Conservation (phyloP, 2,113 vertebrate genomes). For the Vombatus ursinus region DNA sequence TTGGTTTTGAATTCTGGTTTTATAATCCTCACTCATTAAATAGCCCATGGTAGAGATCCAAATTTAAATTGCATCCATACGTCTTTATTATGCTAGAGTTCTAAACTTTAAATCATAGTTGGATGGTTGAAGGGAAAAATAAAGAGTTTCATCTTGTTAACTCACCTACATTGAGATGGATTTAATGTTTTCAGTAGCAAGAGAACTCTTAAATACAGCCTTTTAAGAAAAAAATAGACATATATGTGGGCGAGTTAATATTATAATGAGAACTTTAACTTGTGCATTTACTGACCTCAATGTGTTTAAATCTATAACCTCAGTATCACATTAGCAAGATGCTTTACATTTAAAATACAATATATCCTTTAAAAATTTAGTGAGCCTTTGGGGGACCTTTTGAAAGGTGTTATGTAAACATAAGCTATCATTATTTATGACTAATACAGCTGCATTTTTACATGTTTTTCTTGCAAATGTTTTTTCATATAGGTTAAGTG, state of each 20-base stretch:
- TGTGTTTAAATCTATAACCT: slow-evolving; percentile 69
- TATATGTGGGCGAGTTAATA: slow-evolving; percentile 41
- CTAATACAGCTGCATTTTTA: slow-evolving; percentile 48
- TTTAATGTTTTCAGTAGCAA: slow-evolving; percentile 45
- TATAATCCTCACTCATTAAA: slow-evolving; percentile 45
- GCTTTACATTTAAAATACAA: slow-evolving; percentile 61
- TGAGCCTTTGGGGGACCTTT: slow-evolving; percentile 50
- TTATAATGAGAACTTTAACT: slow-evolving; percentile 46
- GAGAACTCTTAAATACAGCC: slow-evolving; percentile 43
- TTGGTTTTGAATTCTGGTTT: neutral
- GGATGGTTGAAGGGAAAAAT: neutral
- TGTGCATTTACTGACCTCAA: slow-evolving; percentile 54
- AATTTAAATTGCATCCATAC: slow-evolving; percentile 24
- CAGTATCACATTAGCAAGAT: slow-evolving; percentile 41
- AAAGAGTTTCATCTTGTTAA: slow-evolving; percentile 41
- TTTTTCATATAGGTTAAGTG: slow-evolving; percentile 47
- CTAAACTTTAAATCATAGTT: slow-evolving; percentile 34
- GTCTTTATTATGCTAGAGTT: slow-evolving; percentile 42
- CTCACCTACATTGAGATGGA: slow-evolving; percentile 55
- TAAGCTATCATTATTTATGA: slow-evolving; percentile 69
- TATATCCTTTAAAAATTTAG: slow-evolving; percentile 59
- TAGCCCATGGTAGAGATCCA: slow-evolving; percentile 42
- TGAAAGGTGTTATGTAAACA: slow-evolving; percentile 56
- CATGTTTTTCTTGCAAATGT: neutral
- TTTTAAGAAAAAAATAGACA: slow-evolving; percentile 25